Base-by-base conservation (phyloP, 1,140 invertebrate genomes). In the Delia radicum region DNA sequence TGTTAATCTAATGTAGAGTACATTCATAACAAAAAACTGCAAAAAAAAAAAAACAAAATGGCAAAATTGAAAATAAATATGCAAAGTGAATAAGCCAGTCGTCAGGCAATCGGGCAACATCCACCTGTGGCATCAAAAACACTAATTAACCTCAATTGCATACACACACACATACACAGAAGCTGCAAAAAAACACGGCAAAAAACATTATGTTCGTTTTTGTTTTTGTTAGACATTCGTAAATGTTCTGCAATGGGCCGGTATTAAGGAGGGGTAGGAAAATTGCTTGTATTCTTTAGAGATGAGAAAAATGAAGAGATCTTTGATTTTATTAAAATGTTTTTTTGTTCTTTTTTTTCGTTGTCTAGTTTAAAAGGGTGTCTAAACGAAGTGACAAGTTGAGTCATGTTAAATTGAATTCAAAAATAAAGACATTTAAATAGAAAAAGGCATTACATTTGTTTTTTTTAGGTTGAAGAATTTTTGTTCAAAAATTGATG, bases 91-190 rank as follows among this genome's bases (percentile, higher is more conserved):
- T 69, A 69, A 69, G 27, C 48, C 65, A 69, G 2, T 69, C 65
- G 12, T 3, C 37, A 10, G 37, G 37, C 37, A 3, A 69, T 21
- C 28, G 37, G 37, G 42, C 37, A 73, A 28, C 62, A 76, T 46
- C 75, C 75, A 76, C 75, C 75, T 76, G 75, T 76, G 73, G 75
- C 72, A 74, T 73, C 75, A 18, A 62, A 69, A 62, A 76, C 69
- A 74, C 75, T 76, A 76, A 76, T 76, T 76, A 76, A 74, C 75
- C 75, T 76, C 75, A 76, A 76, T 76, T 76, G 63, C 61, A 55
- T 55, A 21, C 48, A 55, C 48, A 21, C 10, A 55, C 48, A 10
- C 48, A 55, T 18, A 24, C n/a, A 55, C 48, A 48, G 0, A 33
- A 42, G 37, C 10, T 42, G 12, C 37, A 42, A 37, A 42, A 7